phyloP scores from a whole-genome alignment of 2,888 invertebrate genomes.

The Xestia rhomboidea region DNA sequence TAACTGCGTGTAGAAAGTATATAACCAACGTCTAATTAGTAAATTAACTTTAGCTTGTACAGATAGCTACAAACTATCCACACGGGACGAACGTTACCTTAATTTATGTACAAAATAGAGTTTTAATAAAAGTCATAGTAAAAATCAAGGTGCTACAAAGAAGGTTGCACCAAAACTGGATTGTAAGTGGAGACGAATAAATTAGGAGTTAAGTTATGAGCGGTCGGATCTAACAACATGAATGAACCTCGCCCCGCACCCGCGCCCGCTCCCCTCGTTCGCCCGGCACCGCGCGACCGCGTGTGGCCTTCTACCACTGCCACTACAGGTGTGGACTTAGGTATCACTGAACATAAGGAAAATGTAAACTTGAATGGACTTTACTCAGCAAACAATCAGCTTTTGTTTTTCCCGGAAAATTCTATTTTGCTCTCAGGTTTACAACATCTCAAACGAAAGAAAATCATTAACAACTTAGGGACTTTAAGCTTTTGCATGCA shows the following conservation, averaged over 20 bases:
- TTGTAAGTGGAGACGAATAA: slow-evolving; percentile 85
- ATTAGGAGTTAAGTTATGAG: slow-evolving; percentile 90
- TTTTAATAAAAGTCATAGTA: slow-evolving; percentile 69
- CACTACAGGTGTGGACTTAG: slow-evolving; percentile 81
- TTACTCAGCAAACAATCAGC: background rate
- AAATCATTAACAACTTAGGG: background rate
- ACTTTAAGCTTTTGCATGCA: background rate
- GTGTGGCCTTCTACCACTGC: slow-evolving; percentile 87
- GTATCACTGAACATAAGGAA: slow-evolving; percentile 29
- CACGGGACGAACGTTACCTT: too few relatives aligned
- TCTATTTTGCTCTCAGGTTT: too few relatives aligned
- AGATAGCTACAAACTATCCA: slow-evolving; percentile 3
- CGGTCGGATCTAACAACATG: slow-evolving; percentile 90
- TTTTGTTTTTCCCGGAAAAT: background rate
- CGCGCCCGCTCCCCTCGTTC: slow-evolving; percentile 68
- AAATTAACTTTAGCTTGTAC: background rate
- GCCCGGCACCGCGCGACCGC: slow-evolving; percentile 76
- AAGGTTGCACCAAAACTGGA: slow-evolving; percentile 83
- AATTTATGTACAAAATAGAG: slow-evolving; percentile 39
- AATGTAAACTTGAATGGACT: slow-evolving; percentile 16
- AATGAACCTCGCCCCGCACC: slow-evolving; percentile 85
- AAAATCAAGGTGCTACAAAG: slow-evolving; percentile 82
- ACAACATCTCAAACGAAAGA: background rate
- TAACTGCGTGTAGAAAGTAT: background rate
- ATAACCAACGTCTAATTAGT: slow-evolving; percentile 15